phyloP scores from a whole-genome alignment of 2,797 vertebrate species.

The Enteromius anoplus region DNA sequence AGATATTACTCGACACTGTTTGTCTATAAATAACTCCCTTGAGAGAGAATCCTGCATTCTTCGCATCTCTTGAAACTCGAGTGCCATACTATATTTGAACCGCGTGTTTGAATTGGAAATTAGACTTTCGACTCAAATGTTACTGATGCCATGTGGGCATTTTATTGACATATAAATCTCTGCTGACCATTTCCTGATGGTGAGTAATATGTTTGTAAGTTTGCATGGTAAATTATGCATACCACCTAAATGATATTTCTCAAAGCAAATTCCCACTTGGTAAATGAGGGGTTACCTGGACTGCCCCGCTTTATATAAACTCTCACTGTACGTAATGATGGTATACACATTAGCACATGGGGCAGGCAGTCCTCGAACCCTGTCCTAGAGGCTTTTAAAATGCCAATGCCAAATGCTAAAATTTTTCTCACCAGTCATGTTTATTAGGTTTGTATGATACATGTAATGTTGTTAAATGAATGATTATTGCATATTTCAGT shows the following conservation, averaged over 20 bases:
- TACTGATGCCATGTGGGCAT: background rate
- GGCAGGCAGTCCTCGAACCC: background rate
- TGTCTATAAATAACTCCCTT: background rate
- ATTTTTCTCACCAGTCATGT: no score
- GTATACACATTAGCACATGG: background rate
- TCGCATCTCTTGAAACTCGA: background rate
- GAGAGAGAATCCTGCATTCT: background rate
- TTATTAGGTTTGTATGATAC: no score
- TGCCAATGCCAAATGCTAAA: no score
- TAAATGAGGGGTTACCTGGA: constrained; percentile 2
- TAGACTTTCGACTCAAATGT: background rate
- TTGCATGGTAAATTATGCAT: constrained; percentile 22
- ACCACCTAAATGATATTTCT: background rate
- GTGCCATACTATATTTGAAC: background rate
- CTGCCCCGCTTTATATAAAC: background rate
- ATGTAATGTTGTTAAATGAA: no score
- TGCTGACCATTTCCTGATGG: constrained; percentile 2
- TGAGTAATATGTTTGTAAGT: constrained; percentile 32
- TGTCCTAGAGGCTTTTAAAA: background rate
- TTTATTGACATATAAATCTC: constrained; percentile 28
- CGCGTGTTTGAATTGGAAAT: background rate
- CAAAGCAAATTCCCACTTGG: background rate
- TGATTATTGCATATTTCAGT: no score
- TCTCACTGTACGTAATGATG: background rate
- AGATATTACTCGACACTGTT: background rate